Base-by-base conservation (phyloP, 2,888 invertebrate species). In the Petrophora chlorosata region DNA sequence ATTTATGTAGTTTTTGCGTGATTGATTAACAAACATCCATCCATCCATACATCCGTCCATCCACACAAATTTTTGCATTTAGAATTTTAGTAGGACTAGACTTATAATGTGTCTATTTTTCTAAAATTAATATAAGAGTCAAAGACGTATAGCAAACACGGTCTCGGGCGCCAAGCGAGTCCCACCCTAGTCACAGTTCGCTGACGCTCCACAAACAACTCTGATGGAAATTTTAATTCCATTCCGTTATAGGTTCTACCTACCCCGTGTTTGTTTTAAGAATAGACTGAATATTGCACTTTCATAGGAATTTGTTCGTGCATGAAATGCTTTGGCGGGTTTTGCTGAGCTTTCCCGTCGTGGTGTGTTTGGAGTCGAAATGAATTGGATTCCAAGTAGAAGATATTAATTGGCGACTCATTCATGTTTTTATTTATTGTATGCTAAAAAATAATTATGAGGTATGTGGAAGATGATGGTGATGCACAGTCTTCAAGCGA, bases 161-260 rank as follows among this genome's bases (percentile, higher is more conserved):
- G 12, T 25, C 9, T 23, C 35, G 9, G 25, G 14, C 23, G 14
- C 23, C 15, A 35, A 14, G 25, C 35, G 35, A 25, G 23, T 35
- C 5, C 8, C 9, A n/a, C 5, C 32, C 17, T 34, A 9, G 19
- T 30, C 35, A 7, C 33, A 43, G 52, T 50, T 45, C 51, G 56
- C 59, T 56, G 56, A 59, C 45, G 49, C 53, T 50, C 50, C 57
- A 66, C 69, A 73, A 76, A 76, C 74, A 76, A 67, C 59, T 71
- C 63, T 64, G 67, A 69, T 72, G 72, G 75, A 75, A 75, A 75
- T 76, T 76, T 73, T 73, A 76, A 74, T 76, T 73, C 66, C 69
- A 69, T 70, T 64, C 52, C 53, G 34, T 46, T 30, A 44, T 40
- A 45, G 38, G 28, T 39, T 22, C 30, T 32, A 28, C 36, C 26